Conservation (phyloP, 2,888 invertebrate species). For the Orthosia incerta region DNA sequence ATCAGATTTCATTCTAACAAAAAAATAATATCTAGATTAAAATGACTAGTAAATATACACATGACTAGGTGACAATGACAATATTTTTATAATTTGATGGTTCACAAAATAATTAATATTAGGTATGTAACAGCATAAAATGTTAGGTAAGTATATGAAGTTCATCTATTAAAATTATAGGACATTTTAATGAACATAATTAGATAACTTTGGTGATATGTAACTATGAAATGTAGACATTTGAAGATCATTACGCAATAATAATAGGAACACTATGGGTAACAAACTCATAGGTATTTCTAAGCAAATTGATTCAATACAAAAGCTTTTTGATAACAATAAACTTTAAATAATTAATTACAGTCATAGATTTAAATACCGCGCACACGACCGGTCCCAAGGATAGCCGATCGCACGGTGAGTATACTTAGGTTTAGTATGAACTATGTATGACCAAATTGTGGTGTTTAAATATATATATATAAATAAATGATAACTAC, state of each 20-base stretch:
- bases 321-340: conserved; percentile 42
- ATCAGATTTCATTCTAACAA: conserved; percentile 56
- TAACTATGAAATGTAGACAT: conserved; percentile 57
- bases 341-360: conserved; percentile 36
- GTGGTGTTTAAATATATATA: no score
- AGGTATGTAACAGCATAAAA: conserved; percentile 29
- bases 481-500: no score
- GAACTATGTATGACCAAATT: no score
- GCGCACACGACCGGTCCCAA: no score
- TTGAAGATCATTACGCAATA: conserved; percentile 41
- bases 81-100: conserved; percentile 26
- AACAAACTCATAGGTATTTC: conserved; percentile 38
- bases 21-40: conserved; percentile 50
- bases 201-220: conserved; percentile 61
- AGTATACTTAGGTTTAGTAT: no score
- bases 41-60: conserved; percentile 55
- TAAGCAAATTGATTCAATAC: conserved; percentile 34
- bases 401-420: no score
- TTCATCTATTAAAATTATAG: conserved; percentile 23
- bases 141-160: conserved; percentile 14
- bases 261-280: conserved; percentile 19
- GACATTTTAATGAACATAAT: conserved; percentile 15
- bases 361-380: not conserved
- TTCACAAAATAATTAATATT: conserved; percentile 31
- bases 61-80: conserved; percentile 53